These are phyloP conservation scores for Sceloporus tristichus DNA, from an alignment of 2,113 vertebrate species.

Conservation along the genomic window DNA sequence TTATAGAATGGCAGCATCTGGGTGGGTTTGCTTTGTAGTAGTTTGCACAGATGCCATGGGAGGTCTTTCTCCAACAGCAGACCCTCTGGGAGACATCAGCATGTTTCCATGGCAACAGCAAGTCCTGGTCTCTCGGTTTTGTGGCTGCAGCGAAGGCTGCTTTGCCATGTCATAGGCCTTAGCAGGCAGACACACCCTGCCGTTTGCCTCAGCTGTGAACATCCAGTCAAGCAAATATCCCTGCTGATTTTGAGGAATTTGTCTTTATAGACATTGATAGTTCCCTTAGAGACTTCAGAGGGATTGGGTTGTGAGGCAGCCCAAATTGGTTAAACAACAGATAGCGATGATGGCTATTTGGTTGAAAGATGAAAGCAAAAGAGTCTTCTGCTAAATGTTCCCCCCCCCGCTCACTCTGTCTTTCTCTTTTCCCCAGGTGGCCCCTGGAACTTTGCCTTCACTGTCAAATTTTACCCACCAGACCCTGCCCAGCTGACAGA, in stretches of 20 bases:
- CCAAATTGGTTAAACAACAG: not conserved
- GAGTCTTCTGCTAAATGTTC: not conserved
- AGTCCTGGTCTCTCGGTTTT: conserved; percentile 6
- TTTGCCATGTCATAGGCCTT: conserved; percentile 28
- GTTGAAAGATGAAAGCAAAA: accelerated
- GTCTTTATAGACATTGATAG: not conserved
- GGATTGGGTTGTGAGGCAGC: not conserved
- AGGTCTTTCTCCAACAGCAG: conserved; percentile 7
- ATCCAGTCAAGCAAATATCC: conserved; percentile 12
- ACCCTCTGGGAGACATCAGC: conserved; percentile 12
- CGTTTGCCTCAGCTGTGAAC: conserved; percentile 12
- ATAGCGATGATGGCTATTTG: not conserved
- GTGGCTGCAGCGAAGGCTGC: not conserved
- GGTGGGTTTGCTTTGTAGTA: conserved; percentile 12
- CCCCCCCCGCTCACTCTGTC: not conserved
- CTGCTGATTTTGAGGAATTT: conserved; percentile 12
- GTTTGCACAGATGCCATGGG: conserved; percentile 7
- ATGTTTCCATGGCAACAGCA: conserved; percentile 64
- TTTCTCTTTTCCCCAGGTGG: conserved; percentile 74
- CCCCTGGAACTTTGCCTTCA: conserved; percentile 92
- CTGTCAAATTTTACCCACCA: conserved; percentile 98
- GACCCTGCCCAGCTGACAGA: conserved; percentile 97
- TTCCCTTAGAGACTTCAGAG: not conserved
- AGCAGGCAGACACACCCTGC: conserved; percentile 21
- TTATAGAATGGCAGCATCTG: not conserved